phyloP scores from a whole-genome alignment of 2,797 vertebrate species.

The Pristis pectinata region DNA sequence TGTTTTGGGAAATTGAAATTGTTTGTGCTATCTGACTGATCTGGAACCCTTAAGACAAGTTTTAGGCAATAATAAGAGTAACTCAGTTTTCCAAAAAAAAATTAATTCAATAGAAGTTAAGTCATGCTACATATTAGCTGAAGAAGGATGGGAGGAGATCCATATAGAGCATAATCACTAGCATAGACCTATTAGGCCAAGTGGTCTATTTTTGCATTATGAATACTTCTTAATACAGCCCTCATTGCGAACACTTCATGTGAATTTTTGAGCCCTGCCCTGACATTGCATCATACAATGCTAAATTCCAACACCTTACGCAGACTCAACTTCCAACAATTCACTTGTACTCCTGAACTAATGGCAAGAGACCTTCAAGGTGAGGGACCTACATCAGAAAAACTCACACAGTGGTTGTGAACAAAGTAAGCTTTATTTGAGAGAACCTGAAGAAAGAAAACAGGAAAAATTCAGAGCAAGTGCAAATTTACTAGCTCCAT shows the following conservation, averaged over 20 bases:
- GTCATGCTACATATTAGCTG: background rate
- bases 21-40: constrained; percentile 24
- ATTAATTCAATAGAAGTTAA: background rate
- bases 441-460: background rate
- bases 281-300: background rate
- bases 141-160: background rate
- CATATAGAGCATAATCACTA: no score
- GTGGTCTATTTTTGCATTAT: background rate
- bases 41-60: background rate
- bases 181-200: background rate
- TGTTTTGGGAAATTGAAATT: constrained; percentile 26
- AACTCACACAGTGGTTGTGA: background rate
- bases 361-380: background rate
- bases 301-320: background rate
- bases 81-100: background rate
- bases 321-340: background rate
- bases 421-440: background rate
- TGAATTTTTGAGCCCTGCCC: background rate
- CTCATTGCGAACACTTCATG: background rate
- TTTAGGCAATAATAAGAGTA: background rate
- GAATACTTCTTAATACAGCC: background rate
- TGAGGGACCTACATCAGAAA: background rate
- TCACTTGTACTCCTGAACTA: background rate
- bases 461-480: background rate
- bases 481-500: background rate